phyloP scores from a whole-genome alignment of 2,888 invertebrate genomes.

The Drosophila anomalata region DNA sequence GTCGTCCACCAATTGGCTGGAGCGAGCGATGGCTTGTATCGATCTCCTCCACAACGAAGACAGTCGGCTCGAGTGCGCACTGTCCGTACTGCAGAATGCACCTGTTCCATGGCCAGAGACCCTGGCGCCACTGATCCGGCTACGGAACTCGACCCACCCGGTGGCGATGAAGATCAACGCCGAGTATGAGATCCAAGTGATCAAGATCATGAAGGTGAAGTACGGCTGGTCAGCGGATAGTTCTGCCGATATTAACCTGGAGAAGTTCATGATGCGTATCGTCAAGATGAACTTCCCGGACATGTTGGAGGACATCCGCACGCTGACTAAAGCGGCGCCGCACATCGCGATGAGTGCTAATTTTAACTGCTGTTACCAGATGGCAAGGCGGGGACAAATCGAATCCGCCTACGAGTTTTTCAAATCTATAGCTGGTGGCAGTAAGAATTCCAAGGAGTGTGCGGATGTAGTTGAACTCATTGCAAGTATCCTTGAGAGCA shows the following conservation, averaged over 20 bases:
- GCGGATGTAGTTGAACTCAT: constrained; percentile 70
- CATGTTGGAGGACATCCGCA: constrained; percentile 81
- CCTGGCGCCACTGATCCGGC: constrained; percentile 75
- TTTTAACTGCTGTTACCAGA: constrained; percentile 82
- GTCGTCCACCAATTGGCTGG: constrained; percentile 81
- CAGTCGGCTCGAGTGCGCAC: constrained; percentile 80
- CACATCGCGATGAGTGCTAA: constrained; percentile 79
- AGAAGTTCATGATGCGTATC: constrained; percentile 82
- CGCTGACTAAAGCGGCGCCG: constrained; percentile 80
- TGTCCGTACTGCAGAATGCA: constrained; percentile 81
- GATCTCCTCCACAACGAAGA: constrained; percentile 82
- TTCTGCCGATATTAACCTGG: constrained; percentile 75
- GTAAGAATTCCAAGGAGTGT: constrained; percentile 60
- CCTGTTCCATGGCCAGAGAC: constrained; percentile 83
- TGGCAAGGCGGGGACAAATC: constrained; percentile 80
- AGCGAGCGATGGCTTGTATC: constrained; percentile 80
- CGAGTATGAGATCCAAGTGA: constrained; percentile 82
- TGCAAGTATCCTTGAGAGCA: constrained; percentile 70
- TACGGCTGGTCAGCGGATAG: constrained; percentile 83
- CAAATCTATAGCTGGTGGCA: constrained; percentile 66
- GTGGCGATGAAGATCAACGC: constrained; percentile 81
- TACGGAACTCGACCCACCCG: constrained; percentile 83
- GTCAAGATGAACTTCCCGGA: constrained; percentile 81
- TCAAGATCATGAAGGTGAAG: constrained; percentile 83
- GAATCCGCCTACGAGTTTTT: constrained; percentile 79